Conservation (phyloP, 2,797 vertebrate genomes). For the Borostomias antarcticus region DNA sequence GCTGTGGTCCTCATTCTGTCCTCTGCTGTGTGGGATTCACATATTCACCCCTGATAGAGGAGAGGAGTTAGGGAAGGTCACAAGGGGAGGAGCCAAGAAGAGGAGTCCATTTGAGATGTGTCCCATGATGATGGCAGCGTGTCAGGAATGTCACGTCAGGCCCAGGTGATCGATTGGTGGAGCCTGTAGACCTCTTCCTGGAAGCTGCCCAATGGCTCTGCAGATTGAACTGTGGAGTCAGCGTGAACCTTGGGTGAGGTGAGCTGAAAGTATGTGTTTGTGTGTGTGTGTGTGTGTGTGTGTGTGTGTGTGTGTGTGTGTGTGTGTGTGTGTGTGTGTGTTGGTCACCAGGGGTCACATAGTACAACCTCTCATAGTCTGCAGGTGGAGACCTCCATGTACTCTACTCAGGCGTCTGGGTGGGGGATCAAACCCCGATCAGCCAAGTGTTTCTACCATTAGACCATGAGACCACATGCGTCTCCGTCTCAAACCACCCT, state of each 20-base stretch:
- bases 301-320: neutral
- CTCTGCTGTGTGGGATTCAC: neutral
- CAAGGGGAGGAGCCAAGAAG: neutral
- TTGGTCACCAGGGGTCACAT: neutral
- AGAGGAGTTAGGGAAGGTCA: neutral
- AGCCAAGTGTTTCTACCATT: neutral
- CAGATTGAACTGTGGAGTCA: conserved; percentile 4
- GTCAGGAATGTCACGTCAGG: neutral
- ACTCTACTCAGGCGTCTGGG: neutral
- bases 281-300: neutral
- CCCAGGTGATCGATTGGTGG: conserved; percentile 3
- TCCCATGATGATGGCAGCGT: neutral
- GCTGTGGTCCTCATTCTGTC: neutral
- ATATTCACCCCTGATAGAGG: too few species aligned
- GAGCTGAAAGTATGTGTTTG: neutral
- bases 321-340: neutral
- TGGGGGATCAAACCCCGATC: neutral
- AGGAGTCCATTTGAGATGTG: neutral
- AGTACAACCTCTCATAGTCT: neutral
- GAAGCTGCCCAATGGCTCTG: neutral
- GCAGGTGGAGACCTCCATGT: neutral
- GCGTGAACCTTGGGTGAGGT: neutral
- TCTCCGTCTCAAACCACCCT: too few species aligned
- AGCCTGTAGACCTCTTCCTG: conserved; percentile 10
- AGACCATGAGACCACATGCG: neutral